Evolutionary conservation across 1,140 invertebrate genomes (phyloP).

Genomic region (Tetragonula clypearis): DNA sequence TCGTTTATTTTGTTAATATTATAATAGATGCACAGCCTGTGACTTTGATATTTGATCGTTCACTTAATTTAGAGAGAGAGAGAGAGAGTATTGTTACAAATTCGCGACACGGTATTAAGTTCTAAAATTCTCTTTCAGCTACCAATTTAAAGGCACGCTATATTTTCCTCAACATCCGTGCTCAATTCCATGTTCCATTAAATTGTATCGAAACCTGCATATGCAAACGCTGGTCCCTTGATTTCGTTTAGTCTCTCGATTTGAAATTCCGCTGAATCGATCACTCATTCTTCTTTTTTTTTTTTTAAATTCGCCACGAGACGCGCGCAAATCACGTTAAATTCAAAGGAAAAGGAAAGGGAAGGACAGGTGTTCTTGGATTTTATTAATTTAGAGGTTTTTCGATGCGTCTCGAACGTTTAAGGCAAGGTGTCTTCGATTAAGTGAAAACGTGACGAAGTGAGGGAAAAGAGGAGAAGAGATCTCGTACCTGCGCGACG

Average conservation of each 20-base stretch:
- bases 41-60: too few relatives aligned
- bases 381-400: not conserved
- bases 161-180: not conserved
- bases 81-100: not conserved
- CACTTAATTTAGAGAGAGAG: not conserved
- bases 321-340: not conserved
- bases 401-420: not conserved
- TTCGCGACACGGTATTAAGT: not conserved
- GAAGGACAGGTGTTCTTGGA: not conserved
- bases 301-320: not conserved
- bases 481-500: slow-evolving; percentile 85
- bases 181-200: not conserved
- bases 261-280: not conserved
- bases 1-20: too few relatives aligned
- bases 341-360: not conserved
- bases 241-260: not conserved
- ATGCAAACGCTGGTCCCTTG: not conserved
- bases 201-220: not conserved
- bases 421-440: not conserved
- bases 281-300: not conserved
- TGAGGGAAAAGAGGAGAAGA: not conserved
- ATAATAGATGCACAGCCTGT: too few relatives aligned
- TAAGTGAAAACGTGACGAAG: not conserved
- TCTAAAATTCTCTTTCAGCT: not conserved
- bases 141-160: not conserved